Base-by-base conservation (phyloP, 2,888 invertebrate genomes). In the Colostygia pectinataria region DNA sequence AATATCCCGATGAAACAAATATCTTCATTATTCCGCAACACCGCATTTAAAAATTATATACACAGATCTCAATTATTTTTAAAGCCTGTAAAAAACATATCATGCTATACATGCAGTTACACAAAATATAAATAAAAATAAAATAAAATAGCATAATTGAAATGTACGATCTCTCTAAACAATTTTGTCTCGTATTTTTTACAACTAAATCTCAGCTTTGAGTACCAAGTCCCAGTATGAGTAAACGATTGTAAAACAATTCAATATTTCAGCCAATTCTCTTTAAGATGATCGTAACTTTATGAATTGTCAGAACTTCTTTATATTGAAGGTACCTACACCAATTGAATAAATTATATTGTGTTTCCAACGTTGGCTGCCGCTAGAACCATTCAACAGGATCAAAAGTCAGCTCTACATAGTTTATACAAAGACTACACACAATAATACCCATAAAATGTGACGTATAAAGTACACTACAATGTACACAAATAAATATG, bases 401-500 rank as follows among this genome's bases (percentile, higher is more conserved):
- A 24, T 4, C 15, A 15, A 15, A 15, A 15, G 15, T 15, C 2
- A 3, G 15, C 40, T 28, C n/a, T n/a, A n/a, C n/a, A n/a, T n/a
- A n/a, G n/a, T n/a, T 27, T 23, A 9, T 23, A 45, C 34, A 39
- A 34, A 34, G 23, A 29, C 36, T 25, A 41, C 31, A 12, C 37
- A 41, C 36, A 42, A 29, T 25, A 37, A 29, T 31, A 31, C 24
- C 44, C 24, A 10, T 20, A 27, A 3, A 7, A 24, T 13, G 23
- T 37, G 9, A 10, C 18, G 14, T 28, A 36, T 28, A 43, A 7
- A 40, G 32, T 31, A 37, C 18, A 53, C 50, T 61, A 57, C 28
- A 53, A 53, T 57, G 52, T 56, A 46, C 51, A 48, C 32, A 43
- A 39, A 49, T 33, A 43, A 39, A 49, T 56, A 29, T 29, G 23